Evolutionary conservation across 2,888 invertebrate species (phyloP).

Genomic region (Limnephilus lunatus): DNA sequence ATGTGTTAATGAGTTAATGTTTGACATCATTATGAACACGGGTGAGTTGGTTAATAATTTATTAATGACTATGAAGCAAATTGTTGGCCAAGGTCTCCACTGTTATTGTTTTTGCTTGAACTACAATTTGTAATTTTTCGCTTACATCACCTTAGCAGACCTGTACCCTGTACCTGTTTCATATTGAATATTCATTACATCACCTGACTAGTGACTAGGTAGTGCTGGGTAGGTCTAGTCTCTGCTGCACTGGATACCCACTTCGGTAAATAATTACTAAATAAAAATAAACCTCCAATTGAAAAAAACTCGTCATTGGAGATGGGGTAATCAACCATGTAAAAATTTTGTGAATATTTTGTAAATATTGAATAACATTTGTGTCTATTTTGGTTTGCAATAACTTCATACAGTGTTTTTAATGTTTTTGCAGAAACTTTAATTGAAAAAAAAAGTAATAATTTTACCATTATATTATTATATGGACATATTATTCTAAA

Average conservation of each 20-base stretch:
- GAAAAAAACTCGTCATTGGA: not conserved
- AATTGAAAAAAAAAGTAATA: too few species aligned
- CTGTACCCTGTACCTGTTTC: not conserved
- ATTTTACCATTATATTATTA: too few species aligned
- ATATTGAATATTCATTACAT: not conserved
- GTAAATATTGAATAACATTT: too few species aligned
- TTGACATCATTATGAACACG: constrained; percentile 16
- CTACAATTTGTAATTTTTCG: constrained; percentile 26
- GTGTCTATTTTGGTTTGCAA: too few species aligned
- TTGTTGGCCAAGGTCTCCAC: constrained; percentile 19
- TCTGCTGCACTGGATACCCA: not conserved
- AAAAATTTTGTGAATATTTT: too few species aligned
- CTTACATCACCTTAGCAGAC: constrained; percentile 6
- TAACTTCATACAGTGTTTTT: too few species aligned
- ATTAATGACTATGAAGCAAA: not conserved
- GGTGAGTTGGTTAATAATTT: not conserved
- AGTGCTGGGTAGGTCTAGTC: not conserved
- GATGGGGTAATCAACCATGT: not conserved
- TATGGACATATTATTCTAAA: too few species aligned
- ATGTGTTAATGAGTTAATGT: not conserved
- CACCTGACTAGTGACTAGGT: not conserved
- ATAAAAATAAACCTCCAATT: too few species aligned
- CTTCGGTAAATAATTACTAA: not conserved
- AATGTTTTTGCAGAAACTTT: too few species aligned
- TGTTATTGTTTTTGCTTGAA: constrained; percentile 20